Conservation (phyloP, 2,888 invertebrate species). For the Lasioglossum malachurum region DNA sequence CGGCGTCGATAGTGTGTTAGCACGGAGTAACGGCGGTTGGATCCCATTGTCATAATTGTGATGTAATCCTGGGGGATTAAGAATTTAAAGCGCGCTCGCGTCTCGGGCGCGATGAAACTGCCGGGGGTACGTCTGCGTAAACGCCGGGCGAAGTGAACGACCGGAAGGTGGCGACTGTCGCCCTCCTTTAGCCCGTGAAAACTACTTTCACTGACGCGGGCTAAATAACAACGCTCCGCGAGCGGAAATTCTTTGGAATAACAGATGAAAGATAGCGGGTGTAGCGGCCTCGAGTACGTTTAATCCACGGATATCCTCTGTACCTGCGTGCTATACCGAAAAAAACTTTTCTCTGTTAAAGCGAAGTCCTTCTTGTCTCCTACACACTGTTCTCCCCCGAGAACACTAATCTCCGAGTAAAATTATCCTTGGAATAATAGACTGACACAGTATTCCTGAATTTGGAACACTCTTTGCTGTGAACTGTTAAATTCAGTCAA, state of each 20-base stretch:
- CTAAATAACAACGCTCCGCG: slow-evolving; percentile 35
- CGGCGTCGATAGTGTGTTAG: slow-evolving; percentile 31
- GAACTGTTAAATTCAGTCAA: background rate
- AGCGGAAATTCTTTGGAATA: slow-evolving; percentile 45
- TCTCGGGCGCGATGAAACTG: slow-evolving; percentile 16
- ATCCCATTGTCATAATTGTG: slow-evolving; percentile 55
- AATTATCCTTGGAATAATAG: background rate
- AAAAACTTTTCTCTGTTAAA: background rate
- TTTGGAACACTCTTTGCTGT: background rate
- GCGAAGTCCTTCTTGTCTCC: background rate
- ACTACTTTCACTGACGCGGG: slow-evolving; percentile 54
- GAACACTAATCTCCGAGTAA: background rate
- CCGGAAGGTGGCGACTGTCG: slow-evolving; percentile 32
- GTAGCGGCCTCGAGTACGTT: slow-evolving; percentile 9
- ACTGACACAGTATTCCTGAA: background rate
- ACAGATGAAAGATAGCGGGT: slow-evolving; percentile 34
- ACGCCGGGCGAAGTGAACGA: slow-evolving; percentile 47
- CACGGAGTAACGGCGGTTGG: slow-evolving; percentile 25
- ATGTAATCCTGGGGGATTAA: slow-evolving; percentile 53
- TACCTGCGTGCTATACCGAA: background rate
- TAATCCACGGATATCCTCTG: slow-evolving; percentile 18
- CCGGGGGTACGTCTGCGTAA: slow-evolving; percentile 40
- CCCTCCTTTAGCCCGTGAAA: slow-evolving; percentile 26
- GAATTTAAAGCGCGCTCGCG: slow-evolving; percentile 44
- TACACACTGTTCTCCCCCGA: background rate